Conservation (phyloP, 2,113 vertebrate genomes). For the Ictalurus furcatus region DNA sequence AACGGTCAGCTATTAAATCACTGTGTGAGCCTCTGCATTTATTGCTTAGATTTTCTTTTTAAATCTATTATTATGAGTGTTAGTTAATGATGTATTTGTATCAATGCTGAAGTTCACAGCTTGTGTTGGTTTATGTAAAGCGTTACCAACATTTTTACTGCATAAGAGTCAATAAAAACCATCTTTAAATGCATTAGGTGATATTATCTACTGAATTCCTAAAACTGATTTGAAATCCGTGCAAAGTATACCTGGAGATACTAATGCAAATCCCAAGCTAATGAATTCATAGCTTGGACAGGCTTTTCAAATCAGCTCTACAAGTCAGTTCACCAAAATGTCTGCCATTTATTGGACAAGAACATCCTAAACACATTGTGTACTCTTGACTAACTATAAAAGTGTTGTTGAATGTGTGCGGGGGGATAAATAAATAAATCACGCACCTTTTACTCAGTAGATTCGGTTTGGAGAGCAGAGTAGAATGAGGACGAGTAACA, state of each 20-base stretch:
- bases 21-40: neutral
- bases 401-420: neutral
- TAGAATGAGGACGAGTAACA: neutral
- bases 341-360: neutral
- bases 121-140: neutral
- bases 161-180: neutral
- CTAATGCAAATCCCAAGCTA: neutral
- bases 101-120: neutral
- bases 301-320: too few relatives aligned
- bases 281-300: neutral
- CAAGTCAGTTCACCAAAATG: neutral
- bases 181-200: neutral
- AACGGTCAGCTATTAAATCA: neutral
- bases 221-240: neutral
- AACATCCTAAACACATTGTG: neutral
- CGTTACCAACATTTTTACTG: neutral
- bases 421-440: neutral
- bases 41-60: neutral
- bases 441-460: slow-evolving; percentile 1
- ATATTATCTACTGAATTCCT: neutral
- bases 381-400: neutral
- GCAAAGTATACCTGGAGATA: neutral
- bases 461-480: neutral
- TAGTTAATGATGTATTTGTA: neutral
- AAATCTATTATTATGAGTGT: neutral